Percentiles rank a stretch among this genome's conserved stretches.
phyloP scores from a whole-genome alignment of 2,888 invertebrate species.

The Prosapia bicincta region DNA sequence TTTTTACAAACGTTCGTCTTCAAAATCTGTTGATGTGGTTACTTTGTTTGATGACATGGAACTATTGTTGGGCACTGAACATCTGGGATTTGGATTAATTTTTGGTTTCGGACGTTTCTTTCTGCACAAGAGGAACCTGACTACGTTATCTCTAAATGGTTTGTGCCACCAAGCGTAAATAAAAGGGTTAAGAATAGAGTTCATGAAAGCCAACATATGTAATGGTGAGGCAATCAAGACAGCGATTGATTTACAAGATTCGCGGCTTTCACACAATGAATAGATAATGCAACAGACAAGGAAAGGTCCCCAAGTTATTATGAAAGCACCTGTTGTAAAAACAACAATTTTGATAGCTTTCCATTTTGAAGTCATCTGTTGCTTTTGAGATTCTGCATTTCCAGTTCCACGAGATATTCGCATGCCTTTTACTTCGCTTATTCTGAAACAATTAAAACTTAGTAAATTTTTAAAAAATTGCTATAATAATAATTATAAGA shows the following conservation, averaged over 20 bases:
- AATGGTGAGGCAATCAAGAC: conserved; percentile 56
- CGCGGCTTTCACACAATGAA: background rate
- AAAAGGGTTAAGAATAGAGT: conserved; percentile 60
- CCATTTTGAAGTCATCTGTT: background rate
- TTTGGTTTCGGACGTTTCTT: background rate
- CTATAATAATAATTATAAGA: too few species aligned
- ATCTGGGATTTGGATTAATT: background rate
- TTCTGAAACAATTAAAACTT: background rate
- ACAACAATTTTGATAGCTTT: background rate
- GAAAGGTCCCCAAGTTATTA: conserved; percentile 55
- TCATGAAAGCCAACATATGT: conserved; percentile 57
- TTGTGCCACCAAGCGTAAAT: conserved; percentile 71
- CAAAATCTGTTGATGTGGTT: background rate
- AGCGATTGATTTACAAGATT: conserved; percentile 50
- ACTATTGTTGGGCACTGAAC: background rate
- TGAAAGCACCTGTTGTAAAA: conserved; percentile 46
- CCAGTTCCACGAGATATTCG: background rate
- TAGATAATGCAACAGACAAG: conserved; percentile 18
- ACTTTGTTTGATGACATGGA: background rate
- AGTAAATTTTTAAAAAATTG: too few species aligned
- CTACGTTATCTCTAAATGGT: conserved; percentile 56
- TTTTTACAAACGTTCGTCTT: background rate
- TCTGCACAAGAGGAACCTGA: conserved; percentile 44
- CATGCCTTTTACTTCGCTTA: background rate
- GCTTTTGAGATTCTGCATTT: background rate